Conservation (phyloP, 2,797 vertebrate genomes). For the Crypturellus tataupa region DNA sequence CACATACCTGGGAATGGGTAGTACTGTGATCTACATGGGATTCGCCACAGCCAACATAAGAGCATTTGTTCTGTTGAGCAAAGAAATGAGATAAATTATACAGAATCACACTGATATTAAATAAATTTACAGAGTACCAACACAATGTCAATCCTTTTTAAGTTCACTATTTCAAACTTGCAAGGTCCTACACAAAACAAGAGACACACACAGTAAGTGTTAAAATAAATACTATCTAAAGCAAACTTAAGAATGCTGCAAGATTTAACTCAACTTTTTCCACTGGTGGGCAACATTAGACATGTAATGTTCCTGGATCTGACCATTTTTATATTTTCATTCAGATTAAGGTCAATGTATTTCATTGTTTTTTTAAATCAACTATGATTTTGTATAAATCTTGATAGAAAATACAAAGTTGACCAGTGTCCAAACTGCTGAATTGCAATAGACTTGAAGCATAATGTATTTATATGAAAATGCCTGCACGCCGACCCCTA, state of each 20-base stretch:
- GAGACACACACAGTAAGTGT: background rate
- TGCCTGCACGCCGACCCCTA: background rate
- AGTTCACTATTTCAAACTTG: background rate
- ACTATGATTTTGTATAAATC: background rate
- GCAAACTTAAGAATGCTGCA: background rate
- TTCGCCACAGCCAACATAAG: slow-evolving; percentile 97
- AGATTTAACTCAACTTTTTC: slow-evolving; percentile 12
- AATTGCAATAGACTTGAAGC: background rate
- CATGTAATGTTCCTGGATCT: background rate
- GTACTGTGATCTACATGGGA: slow-evolving; percentile 97
- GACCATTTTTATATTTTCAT: background rate
- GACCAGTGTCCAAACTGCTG: background rate
- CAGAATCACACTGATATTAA: background rate
- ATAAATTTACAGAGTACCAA: background rate
- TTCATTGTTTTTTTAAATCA: background rate
- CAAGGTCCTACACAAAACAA: background rate
- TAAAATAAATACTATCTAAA: background rate
- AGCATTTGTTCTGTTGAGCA: slow-evolving; percentile 89
- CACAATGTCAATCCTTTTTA: background rate
- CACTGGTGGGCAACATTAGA: background rate
- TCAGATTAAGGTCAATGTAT: background rate
- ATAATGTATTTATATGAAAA: background rate
- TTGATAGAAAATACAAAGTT: background rate
- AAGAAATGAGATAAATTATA: background rate
- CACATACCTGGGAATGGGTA: slow-evolving; percentile 93